Conservation (phyloP, 2,888 invertebrate genomes). For the Agriopis marginaria region DNA sequence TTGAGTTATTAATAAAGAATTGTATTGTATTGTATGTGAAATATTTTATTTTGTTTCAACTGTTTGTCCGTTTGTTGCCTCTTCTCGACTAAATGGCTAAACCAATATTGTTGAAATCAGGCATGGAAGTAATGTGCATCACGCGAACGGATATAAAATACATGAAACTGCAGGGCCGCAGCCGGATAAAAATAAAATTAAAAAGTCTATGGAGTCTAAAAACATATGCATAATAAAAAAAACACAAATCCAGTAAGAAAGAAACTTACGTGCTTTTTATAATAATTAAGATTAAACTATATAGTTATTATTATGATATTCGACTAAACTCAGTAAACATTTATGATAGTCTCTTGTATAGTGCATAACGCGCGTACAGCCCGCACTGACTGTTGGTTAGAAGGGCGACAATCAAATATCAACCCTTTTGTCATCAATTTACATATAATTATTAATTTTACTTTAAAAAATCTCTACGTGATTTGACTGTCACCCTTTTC, state of each 20-base stretch:
- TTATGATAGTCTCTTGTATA: constrained; percentile 14
- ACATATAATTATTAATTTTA: background rate
- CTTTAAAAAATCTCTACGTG: too few relatives aligned
- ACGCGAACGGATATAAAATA: too few relatives aligned
- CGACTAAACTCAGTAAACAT: constrained; percentile 24
- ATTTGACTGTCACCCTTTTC: constrained; percentile 9
- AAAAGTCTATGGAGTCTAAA: background rate
- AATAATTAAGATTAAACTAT: constrained; percentile 13
- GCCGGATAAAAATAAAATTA: too few relatives aligned
- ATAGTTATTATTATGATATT: constrained; percentile 32
- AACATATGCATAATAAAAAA: background rate
- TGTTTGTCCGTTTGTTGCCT: too few relatives aligned
- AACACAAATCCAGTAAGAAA: background rate
- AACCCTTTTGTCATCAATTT: background rate
- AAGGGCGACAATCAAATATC: constrained; percentile 15
- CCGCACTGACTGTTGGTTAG: background rate
- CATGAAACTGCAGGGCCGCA: too few relatives aligned
- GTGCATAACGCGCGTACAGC: constrained; percentile 2
- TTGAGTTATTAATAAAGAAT: too few relatives aligned
- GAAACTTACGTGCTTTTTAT: constrained; percentile 28
- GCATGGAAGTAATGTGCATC: too few relatives aligned
- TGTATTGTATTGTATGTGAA: too few relatives aligned
- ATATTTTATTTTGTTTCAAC: too few relatives aligned
- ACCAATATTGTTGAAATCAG: too few relatives aligned
- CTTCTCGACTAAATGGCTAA: too few relatives aligned